Percentiles rank a stretch among this genome's conserved stretches.
These are phyloP conservation scores for Aplysia californica DNA, from an alignment of 1,140 invertebrate genomes.

Conservation along the genomic window DNA sequence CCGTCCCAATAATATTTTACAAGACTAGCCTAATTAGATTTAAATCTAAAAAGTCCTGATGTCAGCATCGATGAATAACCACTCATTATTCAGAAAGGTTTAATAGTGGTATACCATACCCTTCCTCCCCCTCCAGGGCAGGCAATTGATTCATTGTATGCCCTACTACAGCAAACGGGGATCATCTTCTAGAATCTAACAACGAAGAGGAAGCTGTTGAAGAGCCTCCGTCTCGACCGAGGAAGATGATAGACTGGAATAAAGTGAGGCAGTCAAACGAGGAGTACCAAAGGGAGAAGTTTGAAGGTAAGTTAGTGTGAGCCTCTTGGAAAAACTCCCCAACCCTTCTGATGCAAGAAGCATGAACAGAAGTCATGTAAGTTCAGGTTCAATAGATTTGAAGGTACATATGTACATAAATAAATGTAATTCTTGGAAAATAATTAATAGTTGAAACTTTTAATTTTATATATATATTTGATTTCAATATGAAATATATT, in stretches of 20 bases:
- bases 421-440: background rate
- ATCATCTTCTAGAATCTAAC: background rate
- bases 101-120: background rate
- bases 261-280: slow-evolving; percentile 2
- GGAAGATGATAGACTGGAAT: slow-evolving; percentile 20
- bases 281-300: slow-evolving; percentile 2
- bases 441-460: background rate
- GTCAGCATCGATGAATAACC: no score
- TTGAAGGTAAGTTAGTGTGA: slow-evolving; percentile 23
- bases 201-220: background rate
- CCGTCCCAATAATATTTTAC: background rate
- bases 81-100: no score
- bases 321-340: background rate
- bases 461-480: background rate
- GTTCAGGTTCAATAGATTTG: no score
- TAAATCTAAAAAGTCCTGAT: no score
- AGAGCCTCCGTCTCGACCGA: background rate
- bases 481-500: no score
- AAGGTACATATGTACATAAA: no score
- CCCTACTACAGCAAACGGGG: slow-evolving; percentile 15
- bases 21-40: no score
- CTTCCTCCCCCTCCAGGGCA: slow-evolving; percentile 12
- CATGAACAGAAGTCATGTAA: no score
- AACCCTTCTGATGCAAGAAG: no score
- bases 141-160: slow-evolving; percentile 26